Conservation (phyloP, 2,797 vertebrate genomes). For the Rhabdophis nuchalis region DNA sequence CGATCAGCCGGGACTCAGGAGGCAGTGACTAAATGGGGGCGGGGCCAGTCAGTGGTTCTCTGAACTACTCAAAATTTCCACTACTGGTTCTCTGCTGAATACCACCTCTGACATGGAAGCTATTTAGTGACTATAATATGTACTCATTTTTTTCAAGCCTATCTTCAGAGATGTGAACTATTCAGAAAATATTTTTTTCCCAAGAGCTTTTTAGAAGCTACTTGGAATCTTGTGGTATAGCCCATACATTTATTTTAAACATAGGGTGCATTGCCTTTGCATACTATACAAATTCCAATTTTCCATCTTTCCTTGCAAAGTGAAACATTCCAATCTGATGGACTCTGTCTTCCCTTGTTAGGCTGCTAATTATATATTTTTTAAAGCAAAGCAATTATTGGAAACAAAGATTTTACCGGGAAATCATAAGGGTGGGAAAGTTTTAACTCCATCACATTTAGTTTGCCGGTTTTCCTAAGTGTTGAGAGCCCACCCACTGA, state of each 20-base stretch:
- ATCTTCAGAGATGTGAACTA: not conserved
- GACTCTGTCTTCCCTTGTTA: not conserved
- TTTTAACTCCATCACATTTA: not conserved
- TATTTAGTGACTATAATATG: not conserved
- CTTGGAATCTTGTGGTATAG: not conserved
- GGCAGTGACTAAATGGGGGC: no score
- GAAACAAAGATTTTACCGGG: not conserved
- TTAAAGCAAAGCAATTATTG: not conserved
- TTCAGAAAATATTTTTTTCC: not conserved
- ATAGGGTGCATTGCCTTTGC: not conserved
- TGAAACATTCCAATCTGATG: not conserved
- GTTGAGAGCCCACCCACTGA: not conserved
- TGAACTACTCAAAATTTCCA: no score
- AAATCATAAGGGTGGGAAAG: not conserved
- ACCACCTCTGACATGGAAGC: no score
- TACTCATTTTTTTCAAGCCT: not conserved
- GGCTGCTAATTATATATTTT: not conserved
- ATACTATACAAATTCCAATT: not conserved
- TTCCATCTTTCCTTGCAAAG: not conserved
- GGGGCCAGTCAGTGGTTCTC: no score
- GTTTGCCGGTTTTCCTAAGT: not conserved
- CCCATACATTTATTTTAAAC: not conserved
- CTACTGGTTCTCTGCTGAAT: no score
- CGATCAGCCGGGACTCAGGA: no score
- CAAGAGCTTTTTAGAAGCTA: not conserved